A percentile compares a stretch with the other conserved stretches of the same genome.
Evolutionary conservation across 2,113 vertebrate species (phyloP).

Genomic region (Hydrolagus affinis): DNA sequence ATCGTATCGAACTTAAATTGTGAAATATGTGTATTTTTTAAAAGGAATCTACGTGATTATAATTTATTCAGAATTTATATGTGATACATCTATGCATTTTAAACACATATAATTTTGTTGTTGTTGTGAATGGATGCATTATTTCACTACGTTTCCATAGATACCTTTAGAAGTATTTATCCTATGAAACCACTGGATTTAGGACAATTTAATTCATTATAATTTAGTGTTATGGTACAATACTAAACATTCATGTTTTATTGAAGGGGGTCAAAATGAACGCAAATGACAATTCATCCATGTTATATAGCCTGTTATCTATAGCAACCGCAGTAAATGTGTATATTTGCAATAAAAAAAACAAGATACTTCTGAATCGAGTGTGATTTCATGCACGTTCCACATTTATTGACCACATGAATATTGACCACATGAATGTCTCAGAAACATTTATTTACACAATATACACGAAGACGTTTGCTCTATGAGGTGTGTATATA

Average conservation of each 20-base stretch:
- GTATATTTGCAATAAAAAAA: slow-evolving; percentile 7
- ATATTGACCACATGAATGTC: background rate
- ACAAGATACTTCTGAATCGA: background rate
- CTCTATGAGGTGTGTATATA: slow-evolving; percentile 28
- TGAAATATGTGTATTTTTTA: background rate
- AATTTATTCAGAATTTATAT: background rate
- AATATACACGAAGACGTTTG: slow-evolving; percentile 22
- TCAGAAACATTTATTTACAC: slow-evolving; percentile 26
- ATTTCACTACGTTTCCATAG: background rate
- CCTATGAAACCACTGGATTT: background rate
- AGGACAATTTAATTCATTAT: background rate
- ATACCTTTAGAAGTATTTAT: background rate
- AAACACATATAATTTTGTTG: background rate
- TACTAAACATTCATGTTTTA: background rate
- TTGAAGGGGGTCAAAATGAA: background rate
- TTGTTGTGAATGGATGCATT: background rate
- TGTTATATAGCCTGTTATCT: background rate
- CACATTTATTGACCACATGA: slow-evolving; percentile 12
- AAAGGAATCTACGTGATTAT: background rate
- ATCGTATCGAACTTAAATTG: background rate
- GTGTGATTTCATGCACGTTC: background rate
- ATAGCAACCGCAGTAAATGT: background rate
- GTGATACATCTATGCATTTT: background rate
- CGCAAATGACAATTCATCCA: background rate
- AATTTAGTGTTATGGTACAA: too few species aligned